These are phyloP conservation scores for Podarcis cretensis DNA, from an alignment of 2,113 vertebrate genomes.

Conservation along the genomic window DNA sequence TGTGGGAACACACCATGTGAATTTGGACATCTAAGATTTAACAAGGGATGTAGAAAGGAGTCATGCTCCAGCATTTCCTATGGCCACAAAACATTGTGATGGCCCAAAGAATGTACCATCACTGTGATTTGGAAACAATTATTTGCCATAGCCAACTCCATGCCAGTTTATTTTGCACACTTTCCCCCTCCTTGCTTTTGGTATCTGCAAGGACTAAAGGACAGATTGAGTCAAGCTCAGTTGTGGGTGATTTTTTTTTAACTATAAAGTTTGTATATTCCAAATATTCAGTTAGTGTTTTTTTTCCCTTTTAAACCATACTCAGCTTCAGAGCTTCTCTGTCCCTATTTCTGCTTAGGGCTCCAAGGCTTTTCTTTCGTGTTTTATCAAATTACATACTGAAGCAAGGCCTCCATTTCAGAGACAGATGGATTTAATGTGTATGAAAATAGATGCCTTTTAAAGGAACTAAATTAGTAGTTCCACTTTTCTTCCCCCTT, in stretches of 20 bases:
- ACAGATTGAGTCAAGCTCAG: constrained; percentile 23
- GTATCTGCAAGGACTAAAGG: constrained; percentile 9
- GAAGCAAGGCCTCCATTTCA: constrained; percentile 76
- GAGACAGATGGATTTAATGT: constrained; percentile 89
- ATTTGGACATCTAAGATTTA: neutral
- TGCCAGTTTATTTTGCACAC: neutral
- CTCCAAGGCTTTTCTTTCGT: constrained; percentile 72
- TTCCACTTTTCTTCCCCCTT: constrained; percentile 77
- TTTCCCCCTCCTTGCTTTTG: constrained; percentile 5
- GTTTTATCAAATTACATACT: constrained; percentile 85
- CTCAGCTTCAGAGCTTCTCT: constrained; percentile 42
- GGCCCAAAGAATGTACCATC: neutral
- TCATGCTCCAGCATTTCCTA: neutral
- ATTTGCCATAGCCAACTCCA: neutral
- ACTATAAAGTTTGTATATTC: constrained; percentile 36
- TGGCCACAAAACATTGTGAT: neutral
- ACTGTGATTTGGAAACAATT: neutral
- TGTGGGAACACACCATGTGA: no score
- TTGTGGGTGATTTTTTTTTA: neutral
- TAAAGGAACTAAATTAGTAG: constrained; percentile 88
- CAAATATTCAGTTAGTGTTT: constrained; percentile 58
- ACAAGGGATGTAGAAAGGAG: neutral
- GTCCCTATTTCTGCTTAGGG: constrained; percentile 69
- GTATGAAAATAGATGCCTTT: constrained; percentile 84
- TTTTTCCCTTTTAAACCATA: constrained; percentile 5